Evolutionary conservation across 1,140 invertebrate species (phyloP).

Genomic region (Adelges cooleyi): DNA sequence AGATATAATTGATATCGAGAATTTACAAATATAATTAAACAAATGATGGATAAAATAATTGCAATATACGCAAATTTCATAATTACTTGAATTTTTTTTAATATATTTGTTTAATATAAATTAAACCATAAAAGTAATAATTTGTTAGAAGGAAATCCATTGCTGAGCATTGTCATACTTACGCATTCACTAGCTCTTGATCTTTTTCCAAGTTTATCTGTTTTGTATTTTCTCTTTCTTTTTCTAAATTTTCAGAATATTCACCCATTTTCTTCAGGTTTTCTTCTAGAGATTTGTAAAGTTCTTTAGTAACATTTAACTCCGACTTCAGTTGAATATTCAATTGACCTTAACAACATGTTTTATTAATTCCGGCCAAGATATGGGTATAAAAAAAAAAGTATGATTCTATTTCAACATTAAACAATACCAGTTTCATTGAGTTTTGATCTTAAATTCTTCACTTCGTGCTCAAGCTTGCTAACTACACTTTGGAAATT

Average conservation of each 20-base stretch:
- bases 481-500: slow-evolving; percentile 20
- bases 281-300: slow-evolving; percentile 18
- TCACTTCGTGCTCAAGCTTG: slow-evolving; percentile 18
- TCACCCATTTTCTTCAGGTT: slow-evolving; percentile 25
- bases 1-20: no score
- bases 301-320: slow-evolving; percentile 19
- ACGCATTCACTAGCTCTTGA: not conserved
- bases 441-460: slow-evolving; percentile 8
- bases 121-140: no score
- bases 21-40: no score
- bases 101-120: no score
- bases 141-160: no score
- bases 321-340: slow-evolving; percentile 21
- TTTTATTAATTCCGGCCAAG: not conserved
- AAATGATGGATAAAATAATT: no score
- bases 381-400: not conserved
- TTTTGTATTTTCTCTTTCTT: slow-evolving; percentile 10
- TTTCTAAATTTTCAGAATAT: slow-evolving; percentile 17
- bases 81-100: no score
- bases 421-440: slow-evolving; percentile 13
- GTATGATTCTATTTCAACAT: no score
- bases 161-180: no score
- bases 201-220: slow-evolving; percentile 12
- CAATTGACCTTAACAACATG: not conserved
- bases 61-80: no score